phyloP scores from a whole-genome alignment of 2,888 invertebrate genomes.

The Heteromurus nitidus region DNA sequence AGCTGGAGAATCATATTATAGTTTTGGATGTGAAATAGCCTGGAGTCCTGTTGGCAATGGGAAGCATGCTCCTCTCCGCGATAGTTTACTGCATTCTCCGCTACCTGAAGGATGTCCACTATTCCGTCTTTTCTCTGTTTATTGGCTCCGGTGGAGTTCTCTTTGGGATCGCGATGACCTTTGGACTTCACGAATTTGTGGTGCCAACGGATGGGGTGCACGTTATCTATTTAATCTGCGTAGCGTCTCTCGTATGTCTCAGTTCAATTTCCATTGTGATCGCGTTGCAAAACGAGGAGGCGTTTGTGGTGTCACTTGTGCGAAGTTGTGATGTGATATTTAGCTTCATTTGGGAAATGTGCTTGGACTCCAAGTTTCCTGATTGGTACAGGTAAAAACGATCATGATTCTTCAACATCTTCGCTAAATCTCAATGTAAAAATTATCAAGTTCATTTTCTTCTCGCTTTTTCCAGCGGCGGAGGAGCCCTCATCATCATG shows the following conservation, averaged over 20 bases:
- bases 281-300: conserved; percentile 70
- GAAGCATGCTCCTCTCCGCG: conserved; percentile 43
- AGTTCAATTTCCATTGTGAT: conserved; percentile 61
- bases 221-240: conserved; percentile 2
- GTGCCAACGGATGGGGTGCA: background rate
- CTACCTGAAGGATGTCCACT: conserved; percentile 54
- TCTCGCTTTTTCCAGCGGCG: conserved; percentile 41
- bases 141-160: conserved; percentile 39
- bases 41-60: conserved; percentile 15
- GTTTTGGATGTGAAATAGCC: too few relatives aligned
- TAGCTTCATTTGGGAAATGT: conserved; percentile 68
- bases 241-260: conserved; percentile 25
- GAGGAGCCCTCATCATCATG: conserved; percentile 66
- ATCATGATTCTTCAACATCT: background rate
- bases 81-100: conserved; percentile 44
- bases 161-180: conserved; percentile 25
- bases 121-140: conserved; percentile 45
- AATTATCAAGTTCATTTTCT: background rate
- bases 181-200: background rate
- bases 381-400: conserved; percentile 57
- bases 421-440: background rate
- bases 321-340: conserved; percentile 67
- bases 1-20: too few relatives aligned
- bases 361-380: conserved; percentile 53
- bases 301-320: conserved; percentile 67